Percentiles rank a stretch among this genome's conserved stretches.
phyloP scores from a whole-genome alignment of 2,797 vertebrate species.

The Oceanodroma leucorhoa region DNA sequence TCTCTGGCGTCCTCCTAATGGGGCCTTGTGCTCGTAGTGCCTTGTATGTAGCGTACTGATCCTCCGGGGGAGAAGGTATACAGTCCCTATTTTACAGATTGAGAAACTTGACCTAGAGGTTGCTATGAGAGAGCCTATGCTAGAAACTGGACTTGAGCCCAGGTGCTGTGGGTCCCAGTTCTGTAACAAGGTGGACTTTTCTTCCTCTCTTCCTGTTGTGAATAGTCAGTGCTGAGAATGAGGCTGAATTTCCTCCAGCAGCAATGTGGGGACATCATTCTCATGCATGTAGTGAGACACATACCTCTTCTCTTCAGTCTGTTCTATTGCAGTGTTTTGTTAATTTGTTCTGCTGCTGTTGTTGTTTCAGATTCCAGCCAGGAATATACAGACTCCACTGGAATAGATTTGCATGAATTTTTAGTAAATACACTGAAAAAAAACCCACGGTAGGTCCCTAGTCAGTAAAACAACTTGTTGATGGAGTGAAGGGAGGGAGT shows the following conservation, averaged over 20 bases:
- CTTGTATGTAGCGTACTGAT: rapidly evolving
- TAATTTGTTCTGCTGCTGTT: conserved; percentile 50
- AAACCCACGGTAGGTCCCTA: conserved; percentile 90
- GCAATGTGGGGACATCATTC: neutral
- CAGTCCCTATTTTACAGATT: neutral
- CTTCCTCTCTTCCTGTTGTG: neutral
- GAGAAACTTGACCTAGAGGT: neutral
- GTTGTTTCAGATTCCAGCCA: conserved; percentile 92
- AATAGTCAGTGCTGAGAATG: neutral
- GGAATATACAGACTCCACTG: conserved; percentile 99
- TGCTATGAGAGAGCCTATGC: neutral
- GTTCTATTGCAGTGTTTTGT: neutral
- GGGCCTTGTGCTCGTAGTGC: neutral
- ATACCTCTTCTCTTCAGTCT: neutral
- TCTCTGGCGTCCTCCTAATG: neutral
- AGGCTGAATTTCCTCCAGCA: neutral
- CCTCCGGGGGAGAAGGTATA: neutral
- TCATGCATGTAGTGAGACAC: rapidly evolving
- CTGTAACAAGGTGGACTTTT: neutral
- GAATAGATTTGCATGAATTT: conserved; percentile 98
- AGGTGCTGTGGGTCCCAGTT: neutral
- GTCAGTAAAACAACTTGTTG: neutral
- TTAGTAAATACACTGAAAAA: conserved; percentile 99
- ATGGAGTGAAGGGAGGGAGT: neutral
- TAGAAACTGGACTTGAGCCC: neutral